Percentiles rank a stretch among this genome's conserved stretches.
Evolutionary conservation across 1,140 invertebrate genomes (phyloP).

Genomic region (Holcopasites calliopsidis): DNA sequence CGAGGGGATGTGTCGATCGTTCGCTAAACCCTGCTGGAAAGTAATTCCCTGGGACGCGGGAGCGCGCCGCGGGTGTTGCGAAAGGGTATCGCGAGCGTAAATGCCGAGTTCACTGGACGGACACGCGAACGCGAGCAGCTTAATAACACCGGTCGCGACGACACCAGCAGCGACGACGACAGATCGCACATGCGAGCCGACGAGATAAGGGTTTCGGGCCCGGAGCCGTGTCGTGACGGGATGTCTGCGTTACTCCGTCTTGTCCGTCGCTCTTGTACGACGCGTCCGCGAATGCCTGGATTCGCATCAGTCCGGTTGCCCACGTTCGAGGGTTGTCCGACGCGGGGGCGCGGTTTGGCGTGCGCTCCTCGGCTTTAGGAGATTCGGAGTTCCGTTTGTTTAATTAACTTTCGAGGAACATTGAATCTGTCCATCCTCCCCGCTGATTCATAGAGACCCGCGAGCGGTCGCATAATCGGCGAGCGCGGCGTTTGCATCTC

Average conservation of each 20-base stretch:
- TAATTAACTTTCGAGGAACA: neutral
- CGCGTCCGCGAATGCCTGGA: neutral
- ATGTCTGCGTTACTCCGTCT: conserved; percentile 57
- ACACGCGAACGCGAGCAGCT: conserved; percentile 65
- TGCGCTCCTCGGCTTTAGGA: too few species aligned
- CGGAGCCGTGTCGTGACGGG: conserved; percentile 70
- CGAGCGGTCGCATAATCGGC: conserved; percentile 20
- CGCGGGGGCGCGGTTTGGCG: conserved; percentile 19
- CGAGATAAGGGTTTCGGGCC: conserved; percentile 67
- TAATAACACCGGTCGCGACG: conserved; percentile 64
- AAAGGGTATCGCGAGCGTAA: conserved; percentile 41
- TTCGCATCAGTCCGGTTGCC: conserved; percentile 1
- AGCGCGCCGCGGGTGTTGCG: neutral
- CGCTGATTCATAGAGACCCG: conserved; percentile 1
- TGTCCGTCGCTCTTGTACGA: conserved; percentile 51
- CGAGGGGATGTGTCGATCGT: conserved; percentile 15
- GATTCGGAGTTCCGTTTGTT: too few species aligned
- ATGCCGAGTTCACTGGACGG: conserved; percentile 55
- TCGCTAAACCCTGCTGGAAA: conserved; percentile 33
- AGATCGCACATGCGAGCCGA: conserved; percentile 68
- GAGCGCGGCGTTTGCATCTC: conserved; percentile 38
- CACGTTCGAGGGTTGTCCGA: conserved; percentile 41
- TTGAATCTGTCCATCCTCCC: neutral
- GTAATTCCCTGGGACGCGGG: conserved; percentile 31
- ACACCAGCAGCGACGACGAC: conserved; percentile 2